A percentile compares a stretch with the other conserved stretches of the same genome.
These are phyloP conservation scores for Piprites chloris DNA, from an alignment of 2,113 vertebrate species.

Conservation along the genomic window DNA sequence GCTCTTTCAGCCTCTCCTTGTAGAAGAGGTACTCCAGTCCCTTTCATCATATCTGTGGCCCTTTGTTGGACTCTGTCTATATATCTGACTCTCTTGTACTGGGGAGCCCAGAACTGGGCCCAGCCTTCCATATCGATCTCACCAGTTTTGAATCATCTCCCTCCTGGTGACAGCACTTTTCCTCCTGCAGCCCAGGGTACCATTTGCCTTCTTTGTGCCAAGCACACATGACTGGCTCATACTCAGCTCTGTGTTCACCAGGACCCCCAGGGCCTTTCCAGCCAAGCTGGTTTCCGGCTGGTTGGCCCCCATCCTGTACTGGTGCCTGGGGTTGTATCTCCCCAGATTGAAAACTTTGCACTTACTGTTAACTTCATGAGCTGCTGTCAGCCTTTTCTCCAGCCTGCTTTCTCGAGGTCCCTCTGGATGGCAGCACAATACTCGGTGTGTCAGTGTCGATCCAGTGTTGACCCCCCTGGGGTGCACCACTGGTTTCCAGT, in stretches of 20 bases:
- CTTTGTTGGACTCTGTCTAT: accelerated
- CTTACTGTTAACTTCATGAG: neutral
- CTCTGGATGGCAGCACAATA: neutral
- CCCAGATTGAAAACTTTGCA: neutral
- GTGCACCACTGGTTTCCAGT: neutral
- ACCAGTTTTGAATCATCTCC: neutral
- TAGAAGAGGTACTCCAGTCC: neutral
- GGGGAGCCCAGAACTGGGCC: neutral
- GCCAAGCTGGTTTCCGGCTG: neutral
- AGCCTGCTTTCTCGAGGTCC: neutral
- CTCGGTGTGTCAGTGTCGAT: neutral
- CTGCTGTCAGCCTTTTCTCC: neutral
- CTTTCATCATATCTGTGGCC: neutral
- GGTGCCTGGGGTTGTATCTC: neutral
- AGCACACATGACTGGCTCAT: accelerated
- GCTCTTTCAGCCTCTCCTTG: neutral
- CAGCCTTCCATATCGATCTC: neutral
- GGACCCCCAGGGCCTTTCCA: neutral
- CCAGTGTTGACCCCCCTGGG: neutral
- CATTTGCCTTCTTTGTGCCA: neutral
- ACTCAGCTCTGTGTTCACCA: neutral
- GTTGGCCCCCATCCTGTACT: neutral
- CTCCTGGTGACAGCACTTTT: neutral
- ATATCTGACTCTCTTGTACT: neutral
- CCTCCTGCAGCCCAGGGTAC: neutral